Conservation (phyloP, 2,797 vertebrate species). For the Sarcophilus harrisii region DNA sequence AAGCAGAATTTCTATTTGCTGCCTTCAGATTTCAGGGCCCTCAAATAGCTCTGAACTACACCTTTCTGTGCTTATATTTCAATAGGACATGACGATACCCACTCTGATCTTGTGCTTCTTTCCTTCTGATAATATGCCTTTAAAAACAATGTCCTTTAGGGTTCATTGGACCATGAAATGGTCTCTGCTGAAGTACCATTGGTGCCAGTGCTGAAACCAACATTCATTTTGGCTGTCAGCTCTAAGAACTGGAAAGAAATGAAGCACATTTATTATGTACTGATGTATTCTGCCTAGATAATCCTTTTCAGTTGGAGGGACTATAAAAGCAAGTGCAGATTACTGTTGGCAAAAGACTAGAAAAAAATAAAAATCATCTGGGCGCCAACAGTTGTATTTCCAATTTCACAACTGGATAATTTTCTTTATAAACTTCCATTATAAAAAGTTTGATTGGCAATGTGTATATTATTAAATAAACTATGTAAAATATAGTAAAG, state of each 20-base stretch:
- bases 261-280: conserved; percentile 86
- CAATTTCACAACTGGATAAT: conserved; percentile 87
- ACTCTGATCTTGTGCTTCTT: conserved; percentile 73
- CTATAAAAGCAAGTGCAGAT: conserved; percentile 82
- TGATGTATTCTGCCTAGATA: conserved; percentile 86
- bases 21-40: conserved; percentile 59
- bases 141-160: conserved; percentile 89
- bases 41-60: conserved; percentile 61
- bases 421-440: conserved; percentile 85
- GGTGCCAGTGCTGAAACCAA: conserved; percentile 82
- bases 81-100: conserved; percentile 70
- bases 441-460: conserved; percentile 78
- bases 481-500: conserved; percentile 75
- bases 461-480: conserved; percentile 75
- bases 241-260: conserved; percentile 85
- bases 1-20: conserved; percentile 58
- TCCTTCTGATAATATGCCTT: conserved; percentile 84
- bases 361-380: conserved; percentile 80
- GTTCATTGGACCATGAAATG: conserved; percentile 90
- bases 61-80: conserved; percentile 74
- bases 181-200: conserved; percentile 82
- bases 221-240: conserved; percentile 87
- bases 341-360: conserved; percentile 74
- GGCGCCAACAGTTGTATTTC: conserved; percentile 79
- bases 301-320: conserved; percentile 84